Conservation (phyloP, 2,113 vertebrate species). For the Python bivittatus region DNA sequence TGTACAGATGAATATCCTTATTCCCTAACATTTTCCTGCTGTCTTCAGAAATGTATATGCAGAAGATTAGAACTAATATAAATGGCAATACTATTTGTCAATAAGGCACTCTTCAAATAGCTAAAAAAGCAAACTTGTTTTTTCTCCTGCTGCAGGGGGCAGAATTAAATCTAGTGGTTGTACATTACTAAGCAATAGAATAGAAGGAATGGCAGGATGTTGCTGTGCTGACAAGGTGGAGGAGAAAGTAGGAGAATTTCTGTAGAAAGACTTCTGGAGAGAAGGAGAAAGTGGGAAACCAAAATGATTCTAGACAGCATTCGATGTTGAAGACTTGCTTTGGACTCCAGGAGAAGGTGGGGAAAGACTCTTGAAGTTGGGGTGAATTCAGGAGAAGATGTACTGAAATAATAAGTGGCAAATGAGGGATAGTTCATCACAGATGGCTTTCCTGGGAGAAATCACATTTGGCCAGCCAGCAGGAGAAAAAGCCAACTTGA, state of each 20-base stretch:
- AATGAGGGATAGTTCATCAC: background rate
- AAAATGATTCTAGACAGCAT: background rate
- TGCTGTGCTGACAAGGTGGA: background rate
- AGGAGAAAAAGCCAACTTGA: background rate
- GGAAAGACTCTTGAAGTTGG: background rate
- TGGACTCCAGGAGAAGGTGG: background rate
- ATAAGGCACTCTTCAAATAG: background rate
- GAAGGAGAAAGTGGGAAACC: background rate
- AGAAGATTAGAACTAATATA: background rate
- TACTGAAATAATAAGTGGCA: background rate
- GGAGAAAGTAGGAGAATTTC: background rate
- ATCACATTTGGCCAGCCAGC: background rate
- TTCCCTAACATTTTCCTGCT: conserved; percentile 6
- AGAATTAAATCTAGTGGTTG: background rate
- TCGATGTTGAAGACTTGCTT: background rate
- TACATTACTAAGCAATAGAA: background rate
- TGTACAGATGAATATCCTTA: conserved; percentile 24
- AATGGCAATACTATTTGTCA: background rate
- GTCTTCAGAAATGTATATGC: background rate
- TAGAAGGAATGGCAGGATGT: background rate
- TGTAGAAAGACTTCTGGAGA: background rate
- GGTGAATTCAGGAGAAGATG: background rate
- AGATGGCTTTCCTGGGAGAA: background rate
- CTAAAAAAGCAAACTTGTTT: background rate
- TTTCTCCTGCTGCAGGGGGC: background rate